phyloP scores from a whole-genome alignment of 2,113 vertebrate species.

The Rhizomys pruinosus region DNA sequence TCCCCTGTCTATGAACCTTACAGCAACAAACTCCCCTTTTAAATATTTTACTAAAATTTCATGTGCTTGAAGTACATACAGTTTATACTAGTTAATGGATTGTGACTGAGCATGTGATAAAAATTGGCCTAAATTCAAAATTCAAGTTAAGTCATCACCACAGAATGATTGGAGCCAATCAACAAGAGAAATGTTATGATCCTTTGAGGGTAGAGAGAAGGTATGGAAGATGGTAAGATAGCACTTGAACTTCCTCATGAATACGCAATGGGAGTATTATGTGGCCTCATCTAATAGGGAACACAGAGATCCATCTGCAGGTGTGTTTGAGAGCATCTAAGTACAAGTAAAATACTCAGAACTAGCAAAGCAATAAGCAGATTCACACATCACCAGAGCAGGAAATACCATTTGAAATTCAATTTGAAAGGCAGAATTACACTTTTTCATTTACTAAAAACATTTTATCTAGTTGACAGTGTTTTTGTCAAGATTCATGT shows the following conservation, averaged over 20 bases:
- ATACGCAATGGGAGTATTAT: not conserved
- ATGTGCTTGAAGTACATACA: not conserved
- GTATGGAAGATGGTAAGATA: not conserved
- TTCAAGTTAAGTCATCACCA: not conserved
- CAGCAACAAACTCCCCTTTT: not conserved
- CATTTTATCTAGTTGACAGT: slow-evolving; percentile 71
- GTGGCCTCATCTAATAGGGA: not conserved
- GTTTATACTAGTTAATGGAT: not conserved
- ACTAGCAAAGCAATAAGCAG: slow-evolving; percentile 34
- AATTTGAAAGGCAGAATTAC: slow-evolving; percentile 70
- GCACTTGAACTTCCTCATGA: not conserved
- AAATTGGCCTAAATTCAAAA: not conserved
- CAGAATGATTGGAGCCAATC: not conserved
- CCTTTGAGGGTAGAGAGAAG: too few species aligned
- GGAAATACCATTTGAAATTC: slow-evolving; percentile 71
- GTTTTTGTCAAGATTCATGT: slow-evolving; percentile 73
- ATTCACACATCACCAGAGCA: slow-evolving; percentile 49
- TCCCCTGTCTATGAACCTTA: too few species aligned
- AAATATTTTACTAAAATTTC: not conserved
- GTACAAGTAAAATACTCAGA: not conserved
- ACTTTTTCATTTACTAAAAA: slow-evolving; percentile 70
- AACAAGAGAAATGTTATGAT: not conserved
- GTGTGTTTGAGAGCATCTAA: not conserved
- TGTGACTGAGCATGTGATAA: not conserved
- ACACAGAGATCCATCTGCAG: not conserved